A percentile compares a stretch with the other conserved stretches of the same genome.
Evolutionary conservation across 2,888 invertebrate genomes (phyloP).

Genomic region (Microdon myrmicae): DNA sequence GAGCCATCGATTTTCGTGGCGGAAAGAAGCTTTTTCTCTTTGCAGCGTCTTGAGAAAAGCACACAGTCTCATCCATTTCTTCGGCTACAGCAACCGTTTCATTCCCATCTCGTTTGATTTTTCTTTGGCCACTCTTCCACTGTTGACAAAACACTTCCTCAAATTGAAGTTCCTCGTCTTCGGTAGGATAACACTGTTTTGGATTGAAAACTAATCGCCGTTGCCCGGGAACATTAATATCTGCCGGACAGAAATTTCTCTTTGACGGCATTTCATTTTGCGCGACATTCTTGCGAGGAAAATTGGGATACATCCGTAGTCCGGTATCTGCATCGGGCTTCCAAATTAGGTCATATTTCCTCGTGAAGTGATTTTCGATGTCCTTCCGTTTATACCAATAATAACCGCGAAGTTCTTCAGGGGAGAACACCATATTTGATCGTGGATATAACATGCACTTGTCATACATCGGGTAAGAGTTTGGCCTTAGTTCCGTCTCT

Average conservation of each 20-base stretch:
- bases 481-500: constrained; percentile 57
- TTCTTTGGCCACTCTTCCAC: constrained; percentile 53
- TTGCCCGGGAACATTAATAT: constrained; percentile 6
- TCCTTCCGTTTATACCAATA: constrained; percentile 55
- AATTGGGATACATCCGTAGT: constrained; percentile 62
- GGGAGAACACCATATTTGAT: constrained; percentile 60
- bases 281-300: constrained; percentile 54
- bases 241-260: constrained; percentile 22
- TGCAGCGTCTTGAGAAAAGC: constrained; percentile 43
- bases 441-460: constrained; percentile 63
- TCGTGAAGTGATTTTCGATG: constrained; percentile 56
- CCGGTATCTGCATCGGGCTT: constrained; percentile 37
- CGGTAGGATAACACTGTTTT: constrained; percentile 58
- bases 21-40: constrained; percentile 64
- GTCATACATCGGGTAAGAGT: constrained; percentile 59
- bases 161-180: constrained; percentile 58
- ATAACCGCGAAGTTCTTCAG: constrained; percentile 62
- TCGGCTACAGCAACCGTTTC: constrained; percentile 57
- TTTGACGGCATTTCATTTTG: not conserved
- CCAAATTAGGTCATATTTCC: constrained; percentile 58
- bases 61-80: constrained; percentile 66
- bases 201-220: constrained; percentile 41
- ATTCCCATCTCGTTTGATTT: constrained; percentile 50
- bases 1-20: constrained; percentile 56
- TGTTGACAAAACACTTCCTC: constrained; percentile 60